These are phyloP conservation scores for Lordiphosa stackelbergi DNA, from an alignment of 1,140 invertebrate genomes.

Conservation along the genomic window DNA sequence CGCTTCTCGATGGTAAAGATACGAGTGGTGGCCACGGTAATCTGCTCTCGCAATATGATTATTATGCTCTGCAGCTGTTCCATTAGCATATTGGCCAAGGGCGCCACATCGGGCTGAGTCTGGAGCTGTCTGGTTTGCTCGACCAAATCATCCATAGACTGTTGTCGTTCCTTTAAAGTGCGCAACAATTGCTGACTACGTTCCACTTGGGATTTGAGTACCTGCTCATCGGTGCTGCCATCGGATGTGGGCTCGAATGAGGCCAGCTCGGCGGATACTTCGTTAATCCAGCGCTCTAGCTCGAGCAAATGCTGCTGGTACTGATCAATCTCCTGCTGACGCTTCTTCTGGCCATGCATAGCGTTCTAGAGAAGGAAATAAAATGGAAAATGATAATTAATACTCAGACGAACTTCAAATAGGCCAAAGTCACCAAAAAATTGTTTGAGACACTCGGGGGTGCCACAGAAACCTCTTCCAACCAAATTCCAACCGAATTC, in stretches of 20 bases:
- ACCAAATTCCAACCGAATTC: no score
- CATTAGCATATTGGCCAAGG: constrained; percentile 60
- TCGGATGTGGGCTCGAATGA: constrained; percentile 59
- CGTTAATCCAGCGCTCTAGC: constrained; percentile 81
- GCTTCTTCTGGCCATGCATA: constrained; percentile 78
- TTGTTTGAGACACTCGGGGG: no score
- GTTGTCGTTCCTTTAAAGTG: constrained; percentile 67
- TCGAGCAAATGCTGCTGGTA: constrained; percentile 82
- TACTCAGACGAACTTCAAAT: no score
- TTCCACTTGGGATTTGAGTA: constrained; percentile 63
- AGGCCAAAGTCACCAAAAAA: no score
- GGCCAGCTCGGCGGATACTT: constrained; percentile 61
- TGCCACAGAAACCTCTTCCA: no score
- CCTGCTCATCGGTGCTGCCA: constrained; percentile 59
- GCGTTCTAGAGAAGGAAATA: constrained; percentile 76
- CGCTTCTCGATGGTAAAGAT: constrained; percentile 73
- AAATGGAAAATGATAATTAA: not conserved
- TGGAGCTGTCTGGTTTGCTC: constrained; percentile 66
- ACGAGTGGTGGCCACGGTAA: constrained; percentile 67
- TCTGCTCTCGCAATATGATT: constrained; percentile 63
- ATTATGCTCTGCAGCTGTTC: constrained; percentile 71
- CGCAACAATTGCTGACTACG: constrained; percentile 63
- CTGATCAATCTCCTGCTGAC: constrained; percentile 79
- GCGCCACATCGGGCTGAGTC: constrained; percentile 69
- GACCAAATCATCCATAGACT: constrained; percentile 67